Base-by-base conservation (phyloP, 2,797 vertebrate species). In the Cygnus olor region DNA sequence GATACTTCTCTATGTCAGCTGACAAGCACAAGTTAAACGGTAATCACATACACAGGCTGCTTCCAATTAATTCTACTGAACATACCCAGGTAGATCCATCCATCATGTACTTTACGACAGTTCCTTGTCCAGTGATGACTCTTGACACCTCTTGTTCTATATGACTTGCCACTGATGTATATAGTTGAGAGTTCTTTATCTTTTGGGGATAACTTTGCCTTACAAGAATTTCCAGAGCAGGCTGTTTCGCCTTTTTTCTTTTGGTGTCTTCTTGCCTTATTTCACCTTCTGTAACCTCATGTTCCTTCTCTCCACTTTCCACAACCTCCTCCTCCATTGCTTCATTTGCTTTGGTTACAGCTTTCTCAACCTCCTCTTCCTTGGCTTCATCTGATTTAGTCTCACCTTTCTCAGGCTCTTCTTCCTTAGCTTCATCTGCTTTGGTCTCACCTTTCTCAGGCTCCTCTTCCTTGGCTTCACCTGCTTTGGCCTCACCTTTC, bases 1-100 rank as follows among this genome's bases (percentile, higher is more conserved):
- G 32, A 73, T 32, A 19, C 12, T 65, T 61, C 19, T 68, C 1
- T 17, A 28, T 47, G 47, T 69, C 73, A 34, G 54, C 1, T 78
- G 57, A 72, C 22, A 80, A 93, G 32, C 14, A 24, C 21, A 92
- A 85, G 19, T 51, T 78, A 51, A 90, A 63, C 20, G 5, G 14
- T 45, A 71, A 68, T n/a, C 14, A 34, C 12, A 65, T 8, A 56
- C 0, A 5, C 8, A 84, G 36, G 21, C 8, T 64, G 19, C 60
- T 88, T 71, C n/a, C 70, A 85, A 51, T 28, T 14, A 89, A 65
- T 78, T 84, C 28, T 53, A 20, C 22, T 70, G 70, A 79, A 82
- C 36, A 60, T 97, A 99, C 99, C 99, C 99, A 95, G 25, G 98
- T 98, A 73, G 99, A 98, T 34, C 98, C 98, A 76, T 99, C 98